Evolutionary conservation across 2,888 invertebrate species (phyloP), one percentile per base, ranked within the genome.

Genomic region (Drosophila yooni): DNA sequence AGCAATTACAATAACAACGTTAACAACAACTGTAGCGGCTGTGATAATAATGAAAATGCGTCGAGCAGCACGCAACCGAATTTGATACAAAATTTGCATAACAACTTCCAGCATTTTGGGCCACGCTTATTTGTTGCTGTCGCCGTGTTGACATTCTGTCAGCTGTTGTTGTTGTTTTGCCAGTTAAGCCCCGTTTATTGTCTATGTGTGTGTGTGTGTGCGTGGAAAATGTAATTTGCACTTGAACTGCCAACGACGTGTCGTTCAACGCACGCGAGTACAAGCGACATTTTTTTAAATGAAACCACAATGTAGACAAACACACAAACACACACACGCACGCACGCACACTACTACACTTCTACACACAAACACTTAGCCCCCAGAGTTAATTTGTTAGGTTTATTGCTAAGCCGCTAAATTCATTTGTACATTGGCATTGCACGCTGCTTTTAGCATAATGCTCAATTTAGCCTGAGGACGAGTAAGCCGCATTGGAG

Each of bases 91-190:
- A 81, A 85, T 85, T 85, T 86, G 74, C 85, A 85, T 85, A 85
- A 77, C 86, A 88, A 86, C 87, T 86, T 85, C 77, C 87, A 81
- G 72, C 79, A 70, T 77, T 79, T 74, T 75, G 70, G 70, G 53
- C 40, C 60, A 54, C 70, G 72, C 63, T 59, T 74, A 65, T 72
- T 70, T 78, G 74, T 56, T 59, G 79, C 54, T 46, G 63, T n/a
- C 27, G 13, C 5, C 31, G 56, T 58, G 80, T 62, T 70, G 61
- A 62, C 62, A 73, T 52, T 69, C 43, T 61, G 57, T 34, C 51
- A 56, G 54, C 54, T 53, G 51, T 50, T 67, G 18, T 51, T 54
- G 54, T 25, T 59, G 48, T 15, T 52, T 56, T 70, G 63, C 50
- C 86, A 74, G 88, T 79, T 73, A 78, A 85, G 62, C 70, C 50